Base-by-base conservation (phyloP, 2,113 vertebrate species). In the Periophthalmus modestus region DNA sequence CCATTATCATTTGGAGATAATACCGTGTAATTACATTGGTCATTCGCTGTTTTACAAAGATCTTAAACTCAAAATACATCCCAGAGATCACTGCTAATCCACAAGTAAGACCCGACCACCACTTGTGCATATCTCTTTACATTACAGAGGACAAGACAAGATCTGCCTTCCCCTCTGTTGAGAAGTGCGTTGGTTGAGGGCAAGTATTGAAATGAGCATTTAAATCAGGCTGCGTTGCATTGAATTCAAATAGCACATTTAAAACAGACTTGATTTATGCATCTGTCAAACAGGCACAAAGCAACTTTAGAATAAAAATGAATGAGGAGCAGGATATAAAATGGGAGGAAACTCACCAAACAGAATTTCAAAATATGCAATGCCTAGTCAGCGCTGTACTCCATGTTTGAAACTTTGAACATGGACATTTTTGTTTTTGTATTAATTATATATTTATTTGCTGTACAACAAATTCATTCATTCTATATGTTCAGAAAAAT, bases 51-150 rank as follows among this genome's bases (percentile, higher is more conserved):
- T 11, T 67, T 61, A 69, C 66, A 28, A 18, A 34, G 57, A 72
- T 69, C 74, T 63, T 58, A 12, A 66, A 59, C 19, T 57, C 23
- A 43, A 52, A 66, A 59, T 61, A 50, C 11, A 50, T 71, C 72
- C 75, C 33, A 19, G 48, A 81, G 78, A 76, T 65, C 59, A 69
- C 33, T 13, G 69, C 13, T 76, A 76, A 83, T 77, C 78, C 63
- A 16, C 33, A 19, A n/a, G 62, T 62, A 61, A 71, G 72, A 71
- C 34, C 57, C 23, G 67, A 58, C 47, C n/a, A 50, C 12, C 58
- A 33, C n/a, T 80, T 69, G 66, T 69, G 75, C 74, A 68, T 73
- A 50, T 66, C 61, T 81, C 34, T 83, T 75, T 81, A 77, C 72
- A 66, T 48, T 82, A 68, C 77, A 73, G 66, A 65, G 62, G 62